Percentiles rank a stretch among this genome's conserved stretches.
These are phyloP conservation scores for Notolepis coatsorum DNA, from an alignment of 2,797 vertebrate genomes.

Conservation along the genomic window DNA sequence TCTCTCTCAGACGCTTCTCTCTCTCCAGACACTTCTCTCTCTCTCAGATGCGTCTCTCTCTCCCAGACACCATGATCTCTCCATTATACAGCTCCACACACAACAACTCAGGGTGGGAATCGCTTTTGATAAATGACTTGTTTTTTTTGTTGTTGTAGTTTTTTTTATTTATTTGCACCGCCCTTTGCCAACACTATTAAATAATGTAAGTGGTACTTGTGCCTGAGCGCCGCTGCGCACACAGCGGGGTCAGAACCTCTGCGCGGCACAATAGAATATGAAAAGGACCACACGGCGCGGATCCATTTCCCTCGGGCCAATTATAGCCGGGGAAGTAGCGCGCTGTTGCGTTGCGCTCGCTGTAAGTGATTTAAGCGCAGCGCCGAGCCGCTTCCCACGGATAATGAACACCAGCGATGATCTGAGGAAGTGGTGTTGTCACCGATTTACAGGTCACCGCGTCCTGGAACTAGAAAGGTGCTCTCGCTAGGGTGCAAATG, in stretches of 20 bases:
- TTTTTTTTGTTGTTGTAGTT: slow-evolving; percentile 31
- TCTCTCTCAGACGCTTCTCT: too few relatives aligned
- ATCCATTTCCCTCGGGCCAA: not conserved
- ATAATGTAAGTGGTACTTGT: slow-evolving; percentile 18
- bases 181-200: slow-evolving; percentile 18
- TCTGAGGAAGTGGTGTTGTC: too few relatives aligned
- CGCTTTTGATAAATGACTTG: slow-evolving; percentile 32
- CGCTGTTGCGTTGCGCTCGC: too few relatives aligned
- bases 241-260: not conserved
- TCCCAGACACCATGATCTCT: slow-evolving; percentile 12
- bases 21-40: not conserved
- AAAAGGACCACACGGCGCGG: not conserved
- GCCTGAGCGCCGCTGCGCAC: not conserved
- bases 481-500: too few relatives aligned
- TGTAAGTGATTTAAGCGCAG: too few relatives aligned
- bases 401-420: too few relatives aligned
- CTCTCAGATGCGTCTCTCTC: slow-evolving; percentile 6
- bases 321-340: not conserved
- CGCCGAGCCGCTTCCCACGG: too few relatives aligned
- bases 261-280: not conserved
- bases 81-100: slow-evolving; percentile 12
- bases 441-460: too few relatives aligned
- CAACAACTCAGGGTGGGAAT: slow-evolving; percentile 11
- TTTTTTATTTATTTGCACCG: too few relatives aligned
- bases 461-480: too few relatives aligned